These are phyloP conservation scores for Chaetodon auriga DNA, from an alignment of 2,113 vertebrate species.

Conservation along the genomic window DNA sequence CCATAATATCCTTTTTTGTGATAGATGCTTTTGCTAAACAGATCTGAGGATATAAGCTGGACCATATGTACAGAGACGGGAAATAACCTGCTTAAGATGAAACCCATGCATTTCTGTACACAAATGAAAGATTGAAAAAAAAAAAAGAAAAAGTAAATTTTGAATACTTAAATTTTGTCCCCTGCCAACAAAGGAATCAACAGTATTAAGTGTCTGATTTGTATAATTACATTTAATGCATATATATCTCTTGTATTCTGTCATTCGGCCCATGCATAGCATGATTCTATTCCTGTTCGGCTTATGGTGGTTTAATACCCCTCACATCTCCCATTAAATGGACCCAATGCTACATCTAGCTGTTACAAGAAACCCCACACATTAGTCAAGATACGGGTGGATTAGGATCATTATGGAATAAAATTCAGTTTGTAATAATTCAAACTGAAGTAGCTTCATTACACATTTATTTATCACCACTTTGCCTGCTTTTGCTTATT, in stretches of 20 bases:
- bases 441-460: background rate
- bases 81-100: background rate
- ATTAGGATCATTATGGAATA: background rate
- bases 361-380: background rate
- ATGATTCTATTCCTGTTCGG: slow-evolving; percentile 5
- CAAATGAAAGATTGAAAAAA: background rate
- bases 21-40: background rate
- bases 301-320: slow-evolving; percentile 12
- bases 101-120: background rate
- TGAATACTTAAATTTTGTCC: background rate
- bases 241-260: background rate
- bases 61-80: background rate
- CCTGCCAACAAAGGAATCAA: background rate
- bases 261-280: background rate
- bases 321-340: slow-evolving; percentile 7
- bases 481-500: background rate
- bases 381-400: background rate
- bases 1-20: too few relatives aligned
- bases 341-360: background rate
- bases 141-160: background rate
- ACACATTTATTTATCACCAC: background rate
- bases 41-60: background rate
- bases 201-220: background rate
- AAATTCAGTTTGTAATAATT: slow-evolving; percentile 7
- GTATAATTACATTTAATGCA: background rate